Percentiles rank a stretch among this genome's conserved stretches.
Conservation (phyloP, 2,113 vertebrate species). For the Elanoides forficatus region DNA sequence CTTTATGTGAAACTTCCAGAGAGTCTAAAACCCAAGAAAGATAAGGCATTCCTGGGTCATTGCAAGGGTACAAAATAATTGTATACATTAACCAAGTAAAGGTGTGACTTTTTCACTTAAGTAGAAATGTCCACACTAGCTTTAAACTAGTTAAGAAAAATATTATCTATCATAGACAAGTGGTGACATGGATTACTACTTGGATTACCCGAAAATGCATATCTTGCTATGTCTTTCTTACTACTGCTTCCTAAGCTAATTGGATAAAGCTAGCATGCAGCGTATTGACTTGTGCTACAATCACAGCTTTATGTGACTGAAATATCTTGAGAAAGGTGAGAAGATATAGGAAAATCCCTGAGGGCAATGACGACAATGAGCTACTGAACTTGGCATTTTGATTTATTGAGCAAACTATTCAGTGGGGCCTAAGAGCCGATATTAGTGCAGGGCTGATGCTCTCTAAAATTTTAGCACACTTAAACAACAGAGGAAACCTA, state of each 20-base stretch:
- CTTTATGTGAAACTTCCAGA: not conserved
- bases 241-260: not conserved
- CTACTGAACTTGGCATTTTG: not conserved
- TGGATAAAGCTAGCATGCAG: not conserved
- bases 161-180: not conserved
- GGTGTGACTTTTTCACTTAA: not conserved
- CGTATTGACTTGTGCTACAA: not conserved
- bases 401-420: not conserved
- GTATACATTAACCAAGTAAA: not conserved
- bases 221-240: not conserved
- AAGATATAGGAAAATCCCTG: not conserved
- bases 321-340: not conserved
- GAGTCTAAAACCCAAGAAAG: not conserved
- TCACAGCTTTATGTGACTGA: not conserved
- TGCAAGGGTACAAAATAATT: not conserved
- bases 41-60: not conserved
- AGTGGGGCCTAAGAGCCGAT: not conserved
- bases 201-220: fast-evolving
- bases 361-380: not conserved
- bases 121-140: not conserved
- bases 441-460: not conserved
- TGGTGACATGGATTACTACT: not conserved
- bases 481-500: not conserved
- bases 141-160: not conserved
- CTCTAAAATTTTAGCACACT: not conserved